Base-by-base conservation (phyloP, 2,888 invertebrate species). In the Omphaloscelis lunosa region DNA sequence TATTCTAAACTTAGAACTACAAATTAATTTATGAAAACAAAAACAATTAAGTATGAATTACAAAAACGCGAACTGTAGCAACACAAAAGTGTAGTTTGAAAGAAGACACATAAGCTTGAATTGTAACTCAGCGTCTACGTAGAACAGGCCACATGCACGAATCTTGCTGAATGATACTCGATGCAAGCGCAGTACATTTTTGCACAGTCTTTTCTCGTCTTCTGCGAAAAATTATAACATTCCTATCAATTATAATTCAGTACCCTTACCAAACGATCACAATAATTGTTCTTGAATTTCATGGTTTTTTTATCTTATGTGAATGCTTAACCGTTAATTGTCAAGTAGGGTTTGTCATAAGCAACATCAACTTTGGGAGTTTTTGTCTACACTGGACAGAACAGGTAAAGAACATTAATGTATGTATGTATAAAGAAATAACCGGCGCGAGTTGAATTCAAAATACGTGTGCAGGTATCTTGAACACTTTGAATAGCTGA, bases 391-490 rank as follows among this genome's bases (percentile, higher is more conserved):
- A 23, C 23, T 15, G 2, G 1, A 51, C 7, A 20, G 6, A 51
- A 23, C 1, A 2, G 8, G 20, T 51, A 23, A 51, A 20, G 7
- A 51, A 51, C 20, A 5, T 34, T 45, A 5, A 45, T 15, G 5
- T 45, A 45, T 15, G 2, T 23, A 23, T 51, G 51, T 20, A 51
- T 48, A 51, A 23, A 51, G 20, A 51, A 45, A 27, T 23, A 39
- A 83, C 83, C 80, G 29, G 77, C 67, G 48, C 72, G 34, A 39
- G 62, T 8, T 9, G 62, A 34, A 6, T 70, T 84, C 1, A 70
- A 59, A 41, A 39, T 51, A 39, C 67, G 6, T 12, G 66, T 17
- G 12, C 83, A 80, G 8, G 48, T 59, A 34, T 80, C 68, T 63
- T 72, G 84, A 45, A 48, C 61, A 12, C 62, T 73, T 53, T 80